These are phyloP conservation scores for Pinna nobilis DNA, from an alignment of 1,140 invertebrate genomes.

Conservation along the genomic window DNA sequence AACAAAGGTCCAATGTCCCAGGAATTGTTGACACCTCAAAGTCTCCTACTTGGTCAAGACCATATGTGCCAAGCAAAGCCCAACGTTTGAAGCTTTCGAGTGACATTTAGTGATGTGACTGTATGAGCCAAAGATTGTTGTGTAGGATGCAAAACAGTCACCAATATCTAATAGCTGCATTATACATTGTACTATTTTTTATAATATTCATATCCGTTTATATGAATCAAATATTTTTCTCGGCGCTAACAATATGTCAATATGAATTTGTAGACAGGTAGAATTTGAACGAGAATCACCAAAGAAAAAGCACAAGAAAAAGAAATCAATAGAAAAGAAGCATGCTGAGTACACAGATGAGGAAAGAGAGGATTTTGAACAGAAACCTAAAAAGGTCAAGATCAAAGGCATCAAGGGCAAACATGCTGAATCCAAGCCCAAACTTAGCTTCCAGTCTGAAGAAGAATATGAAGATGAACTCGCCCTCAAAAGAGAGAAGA, in stretches of 20 bases:
- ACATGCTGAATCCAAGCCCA: conserved; percentile 30
- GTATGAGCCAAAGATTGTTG: no score
- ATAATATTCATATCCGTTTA: background rate
- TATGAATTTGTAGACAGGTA: background rate
- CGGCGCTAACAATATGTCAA: background rate
- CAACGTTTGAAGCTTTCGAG: no score
- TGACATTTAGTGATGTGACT: no score
- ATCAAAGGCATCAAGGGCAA: conserved; percentile 25
- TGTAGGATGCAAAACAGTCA: background rate
- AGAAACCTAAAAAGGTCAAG: conserved; percentile 39
- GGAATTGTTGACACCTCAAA: no score
- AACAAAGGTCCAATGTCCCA: no score
- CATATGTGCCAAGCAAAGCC: no score
- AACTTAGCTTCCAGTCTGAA: conserved; percentile 42
- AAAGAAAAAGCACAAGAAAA: conserved; percentile 57
- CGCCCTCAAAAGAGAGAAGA: conserved; percentile 25
- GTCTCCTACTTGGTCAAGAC: no score
- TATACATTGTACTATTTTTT: background rate
- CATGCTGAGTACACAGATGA: conserved; percentile 39
- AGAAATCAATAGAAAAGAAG: conserved; percentile 42
- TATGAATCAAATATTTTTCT: no score
- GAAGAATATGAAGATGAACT: conserved; percentile 38
- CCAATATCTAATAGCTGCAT: background rate
- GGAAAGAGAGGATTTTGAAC: conserved; percentile 12
- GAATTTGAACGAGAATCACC: conserved; percentile 31